Base-by-base conservation (phyloP, 2,888 invertebrate species). In the Melanargia galathea region DNA sequence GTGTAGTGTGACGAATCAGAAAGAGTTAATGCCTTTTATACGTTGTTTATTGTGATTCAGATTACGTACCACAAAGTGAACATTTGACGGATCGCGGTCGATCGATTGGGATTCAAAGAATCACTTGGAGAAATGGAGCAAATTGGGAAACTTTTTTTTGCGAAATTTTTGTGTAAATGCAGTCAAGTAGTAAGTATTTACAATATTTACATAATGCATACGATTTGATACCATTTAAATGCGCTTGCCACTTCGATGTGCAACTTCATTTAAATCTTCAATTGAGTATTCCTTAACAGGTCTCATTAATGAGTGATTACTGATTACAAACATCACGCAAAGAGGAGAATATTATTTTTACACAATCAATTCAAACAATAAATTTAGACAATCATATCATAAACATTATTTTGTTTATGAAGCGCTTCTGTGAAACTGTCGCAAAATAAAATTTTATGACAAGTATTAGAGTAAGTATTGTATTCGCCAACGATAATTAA, bases 51-150 rank as follows among this genome's bases (percentile, higher is more conserved):
- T 90, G 82, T 79, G 70, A 91, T 91, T 88, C 90, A 83, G 70
- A 74, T 77, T 79, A 78, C 89, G 90, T 88, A 67, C 81, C 67
- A 66, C 76, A 75, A 84, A 86, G 81, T 80, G 77, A 80, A 78
- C 86, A 83, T 86, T 87, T 89, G 86, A 86, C 78, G 79, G 79
- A 87, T 87, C 83, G 84, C 85, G 80, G 73, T 55, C 70, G 78
- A 79, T 83, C 90, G 84, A 78, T 90, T 88, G 83, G 87, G 86
- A 90, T 90, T 91, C 90, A 60, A 73, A 76, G 77, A 84, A 83
- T 75, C 81, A 79, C 80, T 72, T 68, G 74, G 86, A 86, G 90
- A 91, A 91, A 90, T 91, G 90, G 88, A 89, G 81, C 88, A 87
- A 71, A 82, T 88, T 89, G 80, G 73, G 82, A 86, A 87, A 87